Percentiles rank a stretch among this genome's conserved stretches.
Conservation (phyloP, 2,888 invertebrate genomes). For the Mesorhabditis sp. region DNA sequence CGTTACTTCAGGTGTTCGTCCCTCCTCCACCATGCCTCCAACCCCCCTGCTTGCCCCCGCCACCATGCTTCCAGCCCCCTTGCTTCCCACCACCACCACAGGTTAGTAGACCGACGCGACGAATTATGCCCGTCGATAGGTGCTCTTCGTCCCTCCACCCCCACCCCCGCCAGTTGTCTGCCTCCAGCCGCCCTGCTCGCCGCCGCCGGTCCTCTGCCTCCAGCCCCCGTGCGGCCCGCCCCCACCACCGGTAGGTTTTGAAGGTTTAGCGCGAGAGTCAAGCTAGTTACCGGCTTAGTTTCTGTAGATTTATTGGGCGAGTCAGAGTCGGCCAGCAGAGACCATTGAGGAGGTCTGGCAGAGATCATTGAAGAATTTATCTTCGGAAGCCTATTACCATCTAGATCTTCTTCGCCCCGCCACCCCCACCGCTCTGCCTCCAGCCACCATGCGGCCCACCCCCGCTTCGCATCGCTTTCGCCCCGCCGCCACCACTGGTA, state of each 20-base stretch:
- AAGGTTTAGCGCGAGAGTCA: too few species aligned
- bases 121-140: neutral
- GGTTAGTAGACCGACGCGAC: neutral
- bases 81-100: neutral
- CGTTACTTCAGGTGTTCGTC: neutral
- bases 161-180: constrained; percentile 2
- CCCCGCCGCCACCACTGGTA: neutral
- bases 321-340: too few species aligned
- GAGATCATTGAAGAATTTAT: too few species aligned
- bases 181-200: neutral
- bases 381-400: too few species aligned
- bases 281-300: too few species aligned
- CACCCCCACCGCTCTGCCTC: neutral
- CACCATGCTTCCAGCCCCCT: neutral
- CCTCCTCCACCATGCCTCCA: neutral
- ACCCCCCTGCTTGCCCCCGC: neutral
- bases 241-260: neutral
- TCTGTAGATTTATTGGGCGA: too few species aligned
- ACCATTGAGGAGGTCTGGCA: too few species aligned
- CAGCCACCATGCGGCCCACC: neutral
- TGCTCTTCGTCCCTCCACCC: neutral
- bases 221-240: constrained; percentile 1
- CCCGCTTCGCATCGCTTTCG: neutral
- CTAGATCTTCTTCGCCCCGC: neutral
- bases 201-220: neutral